phyloP scores from a whole-genome alignment of 2,113 vertebrate species.

The Chaetops frenatus region DNA sequence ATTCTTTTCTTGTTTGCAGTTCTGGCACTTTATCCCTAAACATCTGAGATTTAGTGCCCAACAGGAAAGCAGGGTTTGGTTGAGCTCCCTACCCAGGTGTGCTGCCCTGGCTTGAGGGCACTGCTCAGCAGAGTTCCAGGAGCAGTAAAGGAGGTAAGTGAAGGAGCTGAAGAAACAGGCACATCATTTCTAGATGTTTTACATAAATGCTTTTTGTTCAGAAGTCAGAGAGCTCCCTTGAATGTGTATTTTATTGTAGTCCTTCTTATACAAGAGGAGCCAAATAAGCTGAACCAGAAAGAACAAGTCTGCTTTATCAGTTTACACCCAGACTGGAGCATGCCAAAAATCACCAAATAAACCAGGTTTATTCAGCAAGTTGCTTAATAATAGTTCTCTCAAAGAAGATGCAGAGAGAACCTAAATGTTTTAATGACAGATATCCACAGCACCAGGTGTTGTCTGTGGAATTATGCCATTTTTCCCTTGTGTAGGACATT shows the following conservation, averaged over 20 bases:
- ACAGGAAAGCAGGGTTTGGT: background rate
- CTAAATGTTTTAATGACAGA: constrained; percentile 14
- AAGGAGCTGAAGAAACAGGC: background rate
- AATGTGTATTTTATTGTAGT: constrained; percentile 3
- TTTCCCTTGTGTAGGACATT: constrained; percentile 33
- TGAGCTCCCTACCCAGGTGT: background rate
- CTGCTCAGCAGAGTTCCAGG: background rate
- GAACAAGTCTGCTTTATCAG: constrained; percentile 47
- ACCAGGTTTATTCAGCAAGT: constrained; percentile 25
- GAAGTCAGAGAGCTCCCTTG: background rate
- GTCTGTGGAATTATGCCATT: constrained; percentile 41
- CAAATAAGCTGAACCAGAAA: constrained; percentile 33
- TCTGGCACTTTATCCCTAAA: background rate
- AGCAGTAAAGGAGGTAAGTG: constrained; percentile 14
- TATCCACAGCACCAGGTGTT: constrained; percentile 27
- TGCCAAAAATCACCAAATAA: constrained; percentile 31
- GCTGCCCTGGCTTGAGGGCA: background rate
- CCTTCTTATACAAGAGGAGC: background rate
- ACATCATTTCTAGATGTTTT: background rate
- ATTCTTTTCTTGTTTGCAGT: background rate
- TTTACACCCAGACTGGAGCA: background rate
- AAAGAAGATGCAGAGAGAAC: background rate
- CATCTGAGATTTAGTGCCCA: background rate
- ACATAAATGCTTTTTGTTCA: background rate
- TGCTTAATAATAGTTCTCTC: constrained; percentile 29